phyloP scores from a whole-genome alignment of 2,888 invertebrate species.

The Chrysotoxum bicinctum region DNA sequence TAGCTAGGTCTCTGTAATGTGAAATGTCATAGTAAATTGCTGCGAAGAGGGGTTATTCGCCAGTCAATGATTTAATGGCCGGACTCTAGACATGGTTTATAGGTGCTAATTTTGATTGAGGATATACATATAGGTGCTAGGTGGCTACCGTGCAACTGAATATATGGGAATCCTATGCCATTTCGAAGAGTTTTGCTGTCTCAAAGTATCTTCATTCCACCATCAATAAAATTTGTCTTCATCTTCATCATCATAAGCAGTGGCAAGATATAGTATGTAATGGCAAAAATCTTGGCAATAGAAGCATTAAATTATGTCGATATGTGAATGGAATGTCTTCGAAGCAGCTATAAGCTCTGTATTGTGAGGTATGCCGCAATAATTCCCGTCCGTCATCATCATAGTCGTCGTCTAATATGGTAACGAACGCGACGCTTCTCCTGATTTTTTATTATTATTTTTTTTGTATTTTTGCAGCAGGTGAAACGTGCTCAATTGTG shows the following conservation, averaged over 20 bases:
- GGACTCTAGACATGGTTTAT: slow-evolving; percentile 66
- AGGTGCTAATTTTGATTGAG: slow-evolving; percentile 69
- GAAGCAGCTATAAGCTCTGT: slow-evolving; percentile 7
- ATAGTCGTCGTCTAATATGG: neutral
- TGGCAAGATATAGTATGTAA: neutral
- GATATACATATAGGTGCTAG: slow-evolving; percentile 5
- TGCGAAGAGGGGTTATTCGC: slow-evolving; percentile 44
- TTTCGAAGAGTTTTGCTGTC: slow-evolving; percentile 18
- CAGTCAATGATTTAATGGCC: slow-evolving; percentile 64
- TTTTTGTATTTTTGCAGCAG: slow-evolving; percentile 16
- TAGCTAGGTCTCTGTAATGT: slow-evolving; percentile 16
- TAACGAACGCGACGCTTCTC: slow-evolving; percentile 32
- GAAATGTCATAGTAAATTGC: slow-evolving; percentile 71
- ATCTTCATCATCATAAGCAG: slow-evolving; percentile 46
- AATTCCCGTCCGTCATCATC: neutral
- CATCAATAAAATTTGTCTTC: slow-evolving; percentile 53
- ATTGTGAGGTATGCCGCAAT: slow-evolving; percentile 27
- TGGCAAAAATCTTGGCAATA: slow-evolving; percentile 20
- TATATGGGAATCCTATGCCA: slow-evolving; percentile 48
- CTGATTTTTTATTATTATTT: slow-evolving; percentile 27
- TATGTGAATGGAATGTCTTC: slow-evolving; percentile 46
- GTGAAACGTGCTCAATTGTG: slow-evolving; percentile 59
- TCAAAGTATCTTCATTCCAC: slow-evolving; percentile 6
- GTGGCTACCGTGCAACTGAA: neutral
- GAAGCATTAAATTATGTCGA: slow-evolving; percentile 12